phyloP scores from a whole-genome alignment of 2,797 vertebrate genomes.

The Phoebastria nigripes region DNA sequence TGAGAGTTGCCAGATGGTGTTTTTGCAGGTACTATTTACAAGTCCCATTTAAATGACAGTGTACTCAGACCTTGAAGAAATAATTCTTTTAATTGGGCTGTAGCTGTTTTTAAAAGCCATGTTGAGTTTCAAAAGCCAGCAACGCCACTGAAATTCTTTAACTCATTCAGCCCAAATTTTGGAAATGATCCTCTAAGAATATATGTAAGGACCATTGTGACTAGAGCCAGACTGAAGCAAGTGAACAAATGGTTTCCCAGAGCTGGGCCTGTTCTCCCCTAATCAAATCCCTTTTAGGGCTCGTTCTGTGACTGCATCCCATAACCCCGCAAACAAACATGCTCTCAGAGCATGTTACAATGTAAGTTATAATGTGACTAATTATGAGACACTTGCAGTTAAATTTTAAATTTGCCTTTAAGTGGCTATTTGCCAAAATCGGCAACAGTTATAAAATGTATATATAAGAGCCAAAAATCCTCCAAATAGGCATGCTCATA shows the following conservation, averaged over 20 bases:
- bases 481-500: background rate
- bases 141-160: background rate
- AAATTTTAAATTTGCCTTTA: background rate
- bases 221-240: background rate
- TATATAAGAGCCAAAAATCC: background rate
- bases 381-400: background rate
- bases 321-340: background rate
- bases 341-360: background rate
- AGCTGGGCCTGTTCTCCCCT: background rate
- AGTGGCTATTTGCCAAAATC: background rate
- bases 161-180: background rate
- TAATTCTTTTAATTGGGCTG: background rate
- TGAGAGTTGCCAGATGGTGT: background rate
- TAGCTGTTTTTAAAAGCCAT: background rate
- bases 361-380: background rate
- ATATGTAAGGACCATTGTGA: rapidly evolving
- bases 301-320: background rate
- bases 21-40: background rate
- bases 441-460: background rate
- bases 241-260: background rate
- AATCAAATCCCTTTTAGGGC: background rate
- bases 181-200: background rate
- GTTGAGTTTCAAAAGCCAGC: background rate
- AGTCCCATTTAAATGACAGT: background rate
- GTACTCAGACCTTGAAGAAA: background rate